These are phyloP conservation scores for Caenorhabditis sp. DNA, from an alignment of 2,888 invertebrate species.

Conservation along the genomic window DNA sequence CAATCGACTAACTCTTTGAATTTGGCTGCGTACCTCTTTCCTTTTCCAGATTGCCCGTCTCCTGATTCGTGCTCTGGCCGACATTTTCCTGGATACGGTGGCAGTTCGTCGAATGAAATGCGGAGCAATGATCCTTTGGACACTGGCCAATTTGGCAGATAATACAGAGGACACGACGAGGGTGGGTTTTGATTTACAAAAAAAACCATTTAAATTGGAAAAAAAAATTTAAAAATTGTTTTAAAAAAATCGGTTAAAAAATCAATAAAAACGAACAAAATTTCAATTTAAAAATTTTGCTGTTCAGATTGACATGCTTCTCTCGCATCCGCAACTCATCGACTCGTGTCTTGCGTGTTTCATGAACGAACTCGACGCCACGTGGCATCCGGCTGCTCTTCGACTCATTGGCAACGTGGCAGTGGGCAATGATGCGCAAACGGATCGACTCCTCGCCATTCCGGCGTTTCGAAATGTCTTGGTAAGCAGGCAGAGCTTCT, in stretches of 20 bases:
- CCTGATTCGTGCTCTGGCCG: constrained; percentile 29
- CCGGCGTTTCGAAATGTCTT: constrained; percentile 47
- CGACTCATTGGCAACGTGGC: constrained; percentile 71
- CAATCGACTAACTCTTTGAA: no score
- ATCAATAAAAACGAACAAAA: no score
- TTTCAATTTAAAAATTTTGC: no score
- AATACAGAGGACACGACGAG: constrained; percentile 50
- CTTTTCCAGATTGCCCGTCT: constrained; percentile 22
- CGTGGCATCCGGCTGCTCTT: constrained; percentile 45
- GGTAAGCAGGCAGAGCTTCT: no score
- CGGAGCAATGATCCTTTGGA: constrained; percentile 59
- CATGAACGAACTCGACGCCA: constrained; percentile 20
- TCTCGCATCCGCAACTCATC: constrained; percentile 24
- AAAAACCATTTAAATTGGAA: no score
- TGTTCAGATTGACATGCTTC: constrained; percentile 50
- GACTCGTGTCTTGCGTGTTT: constrained; percentile 19
- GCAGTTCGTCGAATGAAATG: constrained; percentile 12
- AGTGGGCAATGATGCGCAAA: constrained; percentile 65
- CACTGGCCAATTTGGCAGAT: constrained; percentile 63
- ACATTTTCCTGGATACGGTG: constrained; percentile 14
- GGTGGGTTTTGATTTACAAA: not conserved
- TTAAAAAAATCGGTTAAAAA: no score
- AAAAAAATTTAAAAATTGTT: no score
- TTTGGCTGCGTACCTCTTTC: no score
- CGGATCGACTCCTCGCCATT: constrained; percentile 38